Base-by-base conservation (phyloP, 2,113 vertebrate species). In the Ovis canadensis region DNA sequence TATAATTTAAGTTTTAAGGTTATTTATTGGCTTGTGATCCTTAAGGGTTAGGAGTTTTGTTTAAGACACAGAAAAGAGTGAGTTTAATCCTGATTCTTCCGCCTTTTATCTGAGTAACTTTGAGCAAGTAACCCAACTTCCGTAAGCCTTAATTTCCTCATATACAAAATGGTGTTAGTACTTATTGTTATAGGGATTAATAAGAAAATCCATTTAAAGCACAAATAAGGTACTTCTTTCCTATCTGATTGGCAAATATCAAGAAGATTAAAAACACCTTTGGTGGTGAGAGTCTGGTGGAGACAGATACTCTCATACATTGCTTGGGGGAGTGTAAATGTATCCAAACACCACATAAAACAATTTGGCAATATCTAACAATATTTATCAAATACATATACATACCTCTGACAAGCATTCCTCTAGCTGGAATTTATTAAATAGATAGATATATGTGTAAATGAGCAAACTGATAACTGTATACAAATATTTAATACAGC, bases 51-150 rank as follows among this genome's bases (percentile, higher is more conserved):
- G 25, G 27, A 7, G 5, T 50, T 78, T 62, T 59, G 50, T 91
- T 88, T 45, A 94, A 91, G 36, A 85, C 17, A 29, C 17, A 80
- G 59, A 43, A 54, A 90, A 90, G n/a, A 23, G 27, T 77, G 29
- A 80, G 5, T 78, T 84, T 88, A 81, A 64, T 83, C 8, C 50
- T 31, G 9, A 80, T 74, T 91, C 40, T 89, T 95, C 40, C 12
- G 36, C 7, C 33, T 91, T 89, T 80, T 92, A 92, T 82, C 21
- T 54, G 77, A 94, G 52, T 94, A 93, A 91, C 54, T 96, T 83
- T 96, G 43, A 93, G 54, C 12, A 91, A 93, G 25, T 85, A 55
- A 77, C 16, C 29, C 62, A 92, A 67, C 25, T 48, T 91, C 86
- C 12, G 1, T 54, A 94, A 96, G 14, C 59, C 27, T 94, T 93